A percentile compares a stretch with the other conserved stretches of the same genome.
Evolutionary conservation across 2,888 invertebrate species (phyloP).

Genomic region (Boloria selene): DNA sequence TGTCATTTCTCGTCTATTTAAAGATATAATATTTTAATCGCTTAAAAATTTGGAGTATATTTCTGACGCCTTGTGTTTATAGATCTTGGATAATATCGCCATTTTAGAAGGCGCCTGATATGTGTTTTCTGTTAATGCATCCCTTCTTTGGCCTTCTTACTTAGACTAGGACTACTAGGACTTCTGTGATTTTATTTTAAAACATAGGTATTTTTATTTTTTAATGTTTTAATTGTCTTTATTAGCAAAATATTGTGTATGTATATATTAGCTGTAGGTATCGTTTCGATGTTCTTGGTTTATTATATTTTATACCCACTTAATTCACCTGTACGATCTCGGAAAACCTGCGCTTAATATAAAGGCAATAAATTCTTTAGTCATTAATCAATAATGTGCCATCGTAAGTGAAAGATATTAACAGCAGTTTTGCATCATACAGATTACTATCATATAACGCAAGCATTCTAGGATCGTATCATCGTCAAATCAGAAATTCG

Average conservation of each 20-base stretch:
- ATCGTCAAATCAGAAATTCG: slow-evolving; percentile 21
- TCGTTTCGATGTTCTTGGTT: slow-evolving; percentile 19
- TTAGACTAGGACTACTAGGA: slow-evolving; percentile 37
- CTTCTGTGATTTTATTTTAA: slow-evolving; percentile 28
- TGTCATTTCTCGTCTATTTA: slow-evolving; percentile 2
- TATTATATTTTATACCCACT: not conserved
- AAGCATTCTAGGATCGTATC: slow-evolving; percentile 19
- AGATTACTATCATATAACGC: not conserved
- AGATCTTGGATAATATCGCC: slow-evolving; percentile 34
- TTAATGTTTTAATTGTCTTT: slow-evolving; percentile 14
- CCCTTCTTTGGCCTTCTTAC: slow-evolving; percentile 34
- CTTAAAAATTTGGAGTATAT: not conserved
- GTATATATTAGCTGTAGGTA: slow-evolving; percentile 25
- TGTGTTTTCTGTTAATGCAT: slow-evolving; percentile 39
- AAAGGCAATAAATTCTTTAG: not conserved
- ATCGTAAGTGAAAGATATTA: not conserved
- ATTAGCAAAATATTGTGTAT: slow-evolving; percentile 13
- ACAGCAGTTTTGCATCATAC: not conserved
- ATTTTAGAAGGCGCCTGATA: slow-evolving; percentile 40
- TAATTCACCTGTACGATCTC: slow-evolving; percentile 14
- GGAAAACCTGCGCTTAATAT: slow-evolving; percentile 11
- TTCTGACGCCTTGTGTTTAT: slow-evolving; percentile 39
- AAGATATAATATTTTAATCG: slow-evolving; percentile 3
- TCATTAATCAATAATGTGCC: too few relatives aligned
- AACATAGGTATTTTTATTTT: slow-evolving; percentile 20